phyloP scores from a whole-genome alignment of 2,888 invertebrate genomes.

The Drosophila quinaria region DNA sequence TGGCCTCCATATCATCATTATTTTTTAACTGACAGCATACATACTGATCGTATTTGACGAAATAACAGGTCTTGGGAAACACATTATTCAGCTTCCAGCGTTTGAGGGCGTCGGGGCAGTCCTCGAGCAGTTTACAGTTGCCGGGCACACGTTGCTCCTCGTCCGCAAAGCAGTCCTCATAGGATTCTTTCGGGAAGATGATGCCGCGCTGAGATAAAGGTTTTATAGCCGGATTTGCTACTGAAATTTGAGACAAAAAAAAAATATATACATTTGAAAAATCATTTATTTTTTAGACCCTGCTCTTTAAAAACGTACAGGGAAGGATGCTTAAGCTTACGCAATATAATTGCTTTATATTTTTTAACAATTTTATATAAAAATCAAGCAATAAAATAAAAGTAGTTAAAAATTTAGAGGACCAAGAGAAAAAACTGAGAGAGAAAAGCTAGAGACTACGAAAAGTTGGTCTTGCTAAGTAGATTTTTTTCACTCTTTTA shows the following conservation, averaged over 20 bases:
- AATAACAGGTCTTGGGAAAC: conserved; percentile 80
- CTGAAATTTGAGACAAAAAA: conserved; percentile 7
- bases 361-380: too few relatives aligned
- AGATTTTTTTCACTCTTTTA: too few relatives aligned
- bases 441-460: too few relatives aligned
- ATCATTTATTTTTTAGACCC: neutral
- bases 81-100: conserved; percentile 64
- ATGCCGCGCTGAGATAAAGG: conserved; percentile 66
- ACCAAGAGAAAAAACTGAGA: too few relatives aligned
- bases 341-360: too few relatives aligned
- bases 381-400: too few relatives aligned
- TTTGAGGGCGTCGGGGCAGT: conserved; percentile 67
- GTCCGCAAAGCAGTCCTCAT: conserved; percentile 71
- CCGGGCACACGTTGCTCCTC: conserved; percentile 44
- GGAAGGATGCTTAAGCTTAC: too few relatives aligned
- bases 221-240: conserved; percentile 58
- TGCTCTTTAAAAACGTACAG: neutral
- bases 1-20: conserved; percentile 1
- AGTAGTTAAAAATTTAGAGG: too few relatives aligned
- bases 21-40: conserved; percentile 66
- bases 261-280: neutral
- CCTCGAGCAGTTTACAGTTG: conserved; percentile 63
- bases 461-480: too few relatives aligned
- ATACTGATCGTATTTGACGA: conserved; percentile 77
- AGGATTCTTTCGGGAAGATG: conserved; percentile 70